Percentiles rank a stretch among this genome's conserved stretches.
phyloP scores from a whole-genome alignment of 2,113 vertebrate genomes.

The Mesembrinibis cayennensis region DNA sequence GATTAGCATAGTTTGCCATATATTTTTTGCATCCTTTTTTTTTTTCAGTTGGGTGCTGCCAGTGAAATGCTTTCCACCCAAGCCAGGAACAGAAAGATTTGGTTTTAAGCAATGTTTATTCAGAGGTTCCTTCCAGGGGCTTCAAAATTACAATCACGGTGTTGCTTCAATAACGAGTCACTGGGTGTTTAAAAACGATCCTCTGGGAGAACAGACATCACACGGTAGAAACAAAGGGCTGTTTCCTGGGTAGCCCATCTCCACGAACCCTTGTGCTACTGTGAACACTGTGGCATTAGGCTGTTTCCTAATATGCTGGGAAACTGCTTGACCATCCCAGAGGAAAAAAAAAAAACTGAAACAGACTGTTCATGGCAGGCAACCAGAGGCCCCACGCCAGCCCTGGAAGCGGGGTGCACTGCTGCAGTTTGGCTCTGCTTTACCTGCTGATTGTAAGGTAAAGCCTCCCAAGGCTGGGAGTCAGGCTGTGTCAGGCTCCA shows the following conservation, averaged over 20 bases:
- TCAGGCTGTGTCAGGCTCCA: neutral
- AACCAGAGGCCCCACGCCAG: neutral
- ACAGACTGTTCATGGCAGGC: neutral
- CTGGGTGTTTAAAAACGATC: neutral
- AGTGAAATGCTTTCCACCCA: neutral
- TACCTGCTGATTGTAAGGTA: neutral
- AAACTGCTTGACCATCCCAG: slow-evolving; percentile 62
- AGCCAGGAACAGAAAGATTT: neutral
- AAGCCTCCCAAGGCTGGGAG: neutral
- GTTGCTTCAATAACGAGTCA: neutral
- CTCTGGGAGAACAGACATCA: neutral
- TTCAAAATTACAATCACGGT: neutral
- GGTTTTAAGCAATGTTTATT: slow-evolving; percentile 20
- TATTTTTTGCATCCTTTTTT: neutral
- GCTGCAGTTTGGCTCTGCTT: neutral
- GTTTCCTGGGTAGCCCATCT: slow-evolving; percentile 43
- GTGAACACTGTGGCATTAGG: slow-evolving; percentile 48
- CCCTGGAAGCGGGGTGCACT: neutral
- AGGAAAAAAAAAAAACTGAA: neutral
- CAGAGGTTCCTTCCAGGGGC: neutral
- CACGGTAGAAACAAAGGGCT: slow-evolving; percentile 43
- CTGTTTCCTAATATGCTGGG: slow-evolving; percentile 64
- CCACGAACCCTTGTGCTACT: neutral
- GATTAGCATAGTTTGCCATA: neutral
- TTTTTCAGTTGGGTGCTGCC: neutral